Evolutionary conservation across 2,113 vertebrate genomes (phyloP).

Genomic region (Epinephelus moara): DNA sequence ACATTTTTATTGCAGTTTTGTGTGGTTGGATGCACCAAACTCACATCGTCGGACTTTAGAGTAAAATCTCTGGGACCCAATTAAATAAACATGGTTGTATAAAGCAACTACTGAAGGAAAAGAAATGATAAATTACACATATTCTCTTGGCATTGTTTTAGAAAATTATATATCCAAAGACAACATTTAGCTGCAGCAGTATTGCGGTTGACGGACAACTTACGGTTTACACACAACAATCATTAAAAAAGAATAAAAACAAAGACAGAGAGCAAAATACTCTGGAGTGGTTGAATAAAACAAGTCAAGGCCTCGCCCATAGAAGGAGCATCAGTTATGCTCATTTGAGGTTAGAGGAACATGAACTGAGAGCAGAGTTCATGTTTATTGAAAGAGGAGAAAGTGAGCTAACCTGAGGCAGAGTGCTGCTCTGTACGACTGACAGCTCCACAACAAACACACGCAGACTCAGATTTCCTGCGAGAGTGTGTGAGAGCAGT

Average conservation of each 20-base stretch:
- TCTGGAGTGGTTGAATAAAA: background rate
- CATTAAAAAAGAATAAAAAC: background rate
- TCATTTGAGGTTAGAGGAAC: background rate
- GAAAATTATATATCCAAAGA: background rate
- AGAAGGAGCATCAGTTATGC: background rate
- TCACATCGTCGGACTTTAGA: background rate
- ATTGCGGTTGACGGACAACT: no score
- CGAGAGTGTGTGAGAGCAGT: background rate
- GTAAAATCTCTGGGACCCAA: background rate
- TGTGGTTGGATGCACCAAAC: background rate
- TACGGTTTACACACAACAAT: background rate
- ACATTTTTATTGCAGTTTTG: slow-evolving; percentile 17
- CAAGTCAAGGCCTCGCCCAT: background rate
- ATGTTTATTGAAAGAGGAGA: slow-evolving; percentile 1
- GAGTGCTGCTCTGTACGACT: background rate
- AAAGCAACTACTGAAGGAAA: background rate
- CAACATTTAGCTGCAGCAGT: background rate
- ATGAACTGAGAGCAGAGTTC: background rate
- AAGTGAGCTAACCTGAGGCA: slow-evolving; percentile 5
- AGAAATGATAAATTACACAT: background rate
- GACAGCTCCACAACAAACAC: background rate
- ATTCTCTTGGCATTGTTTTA: background rate
- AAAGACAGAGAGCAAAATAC: background rate
- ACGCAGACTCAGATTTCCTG: background rate
- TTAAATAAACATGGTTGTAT: background rate